Conservation (phyloP, 1,140 invertebrate species). For the Branchinecta lindahli region DNA sequence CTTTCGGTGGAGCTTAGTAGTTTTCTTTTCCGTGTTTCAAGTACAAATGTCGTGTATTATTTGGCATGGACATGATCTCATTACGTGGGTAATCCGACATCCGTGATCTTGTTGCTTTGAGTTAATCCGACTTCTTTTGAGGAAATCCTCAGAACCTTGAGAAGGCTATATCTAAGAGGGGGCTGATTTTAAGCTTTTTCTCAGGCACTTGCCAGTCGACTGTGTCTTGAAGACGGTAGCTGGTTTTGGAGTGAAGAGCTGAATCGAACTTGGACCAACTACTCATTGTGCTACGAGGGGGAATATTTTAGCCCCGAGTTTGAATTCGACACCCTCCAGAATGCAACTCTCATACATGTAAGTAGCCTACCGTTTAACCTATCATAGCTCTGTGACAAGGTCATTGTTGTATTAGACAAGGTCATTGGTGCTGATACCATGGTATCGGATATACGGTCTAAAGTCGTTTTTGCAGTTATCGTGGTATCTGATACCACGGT, state of each 20-base stretch:
- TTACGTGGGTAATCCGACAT: neutral
- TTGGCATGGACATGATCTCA: neutral
- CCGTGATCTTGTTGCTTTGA: neutral
- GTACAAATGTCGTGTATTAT: neutral
- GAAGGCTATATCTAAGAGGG: neutral
- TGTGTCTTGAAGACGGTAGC: constrained; percentile 26
- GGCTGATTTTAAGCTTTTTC: neutral
- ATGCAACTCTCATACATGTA: constrained; percentile 19
- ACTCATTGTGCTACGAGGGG: constrained; percentile 21
- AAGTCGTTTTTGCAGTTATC: no score
- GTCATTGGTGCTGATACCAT: no score
- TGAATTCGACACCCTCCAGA: constrained; percentile 11
- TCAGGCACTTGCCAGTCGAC: constrained; percentile 25
- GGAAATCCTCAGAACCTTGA: neutral
- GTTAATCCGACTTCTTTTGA: neutral
- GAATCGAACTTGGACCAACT: constrained; percentile 29
- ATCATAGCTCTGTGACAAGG: neutral
- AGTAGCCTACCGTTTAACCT: neutral
- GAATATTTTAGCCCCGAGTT: constrained; percentile 11
- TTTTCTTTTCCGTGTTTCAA: neutral
- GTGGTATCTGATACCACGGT: no score
- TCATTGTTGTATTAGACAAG: neutral
- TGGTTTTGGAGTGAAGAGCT: constrained; percentile 25
- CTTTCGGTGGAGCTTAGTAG: neutral
- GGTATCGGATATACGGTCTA: no score